Base-by-base conservation (phyloP, 2,113 vertebrate species). In the Centrocercus urophasianus region DNA sequence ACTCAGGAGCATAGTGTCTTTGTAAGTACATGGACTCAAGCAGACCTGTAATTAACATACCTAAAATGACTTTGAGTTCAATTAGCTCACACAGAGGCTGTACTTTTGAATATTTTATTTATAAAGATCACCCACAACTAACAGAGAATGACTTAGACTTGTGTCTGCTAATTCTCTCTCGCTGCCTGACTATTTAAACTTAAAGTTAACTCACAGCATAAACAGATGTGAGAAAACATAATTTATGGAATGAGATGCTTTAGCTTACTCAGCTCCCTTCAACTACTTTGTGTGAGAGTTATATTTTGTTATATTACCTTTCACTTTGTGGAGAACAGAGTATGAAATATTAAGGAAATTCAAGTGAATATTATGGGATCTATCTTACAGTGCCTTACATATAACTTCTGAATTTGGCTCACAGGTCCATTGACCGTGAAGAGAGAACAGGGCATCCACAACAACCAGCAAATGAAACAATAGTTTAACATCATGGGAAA, bases 371-470 rank as follows among this genome's bases (percentile, higher is more conserved):
- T 71, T 77, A 57, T 67, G 65, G 2, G 15, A 77, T 91, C 72
- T 88, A 6, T 95, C 65, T 78, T 81, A 72, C 20, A 93, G 64
- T 69, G 81, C 85, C 56, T 93, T 86, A 81, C 79, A 88, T 86
- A 86, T 93, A 79, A 91, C 47, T 83, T 81, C 60, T 81, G 60
- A 78, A 54, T 91, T 89, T 93, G 82, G 42, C 79, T 92, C 52
- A 76, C 60, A 47, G 42, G 13, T 21, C 13, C 15, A 36, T 7
- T 59, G 66, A 8, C 21, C 50, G 22, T 57, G 67, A 86, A 81
- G 15, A 77, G 20, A 47, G 43, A 89, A 59, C 32, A 93, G 60
- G 65, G 43, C 11, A 77, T 76, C 21, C 17, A 67, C 59, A 93
- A 36, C 42, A 88, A 30, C 32, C 38, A 88, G 22, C 22, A 77